A percentile compares a stretch with the other conserved stretches of the same genome.
Evolutionary conservation across 2,113 vertebrate species (phyloP).

Genomic region (Clarias magur): DNA sequence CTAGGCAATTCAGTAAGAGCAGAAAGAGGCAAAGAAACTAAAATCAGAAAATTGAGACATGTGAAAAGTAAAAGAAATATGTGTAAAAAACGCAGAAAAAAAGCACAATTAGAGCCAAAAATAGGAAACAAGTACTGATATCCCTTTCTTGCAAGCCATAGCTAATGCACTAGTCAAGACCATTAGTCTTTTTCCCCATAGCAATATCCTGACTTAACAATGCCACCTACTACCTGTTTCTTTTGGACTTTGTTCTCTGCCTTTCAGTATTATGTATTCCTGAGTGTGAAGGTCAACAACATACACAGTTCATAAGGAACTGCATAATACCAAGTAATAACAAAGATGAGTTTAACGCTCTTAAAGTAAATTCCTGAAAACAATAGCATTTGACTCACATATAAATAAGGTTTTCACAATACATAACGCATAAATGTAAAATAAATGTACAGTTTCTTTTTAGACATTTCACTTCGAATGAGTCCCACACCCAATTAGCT

Average conservation of each 20-base stretch:
- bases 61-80: neutral
- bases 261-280: conserved; percentile 2
- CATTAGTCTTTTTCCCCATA: conserved; percentile 75
- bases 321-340: neutral
- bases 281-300: conserved; percentile 15
- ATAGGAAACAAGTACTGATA: conserved; percentile 73
- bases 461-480: conserved; percentile 60
- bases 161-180: conserved; percentile 78
- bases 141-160: conserved; percentile 73
- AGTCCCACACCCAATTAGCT: conserved; percentile 66
- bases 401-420: conserved; percentile 21
- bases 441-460: conserved; percentile 67
- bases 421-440: conserved; percentile 37
- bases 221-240: conserved; percentile 68
- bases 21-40: neutral
- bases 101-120: conserved; percentile 2
- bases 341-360: conserved; percentile 8
- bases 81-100: neutral
- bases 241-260: neutral
- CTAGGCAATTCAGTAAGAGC: conserved; percentile 56
- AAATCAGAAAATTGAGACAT: neutral
- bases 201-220: conserved; percentile 66
- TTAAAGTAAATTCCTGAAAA: conserved; percentile 8
- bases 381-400: conserved; percentile 14
- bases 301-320: neutral